Conservation (phyloP, 2,888 invertebrate genomes). For the Yponomeuta plumbellus region DNA sequence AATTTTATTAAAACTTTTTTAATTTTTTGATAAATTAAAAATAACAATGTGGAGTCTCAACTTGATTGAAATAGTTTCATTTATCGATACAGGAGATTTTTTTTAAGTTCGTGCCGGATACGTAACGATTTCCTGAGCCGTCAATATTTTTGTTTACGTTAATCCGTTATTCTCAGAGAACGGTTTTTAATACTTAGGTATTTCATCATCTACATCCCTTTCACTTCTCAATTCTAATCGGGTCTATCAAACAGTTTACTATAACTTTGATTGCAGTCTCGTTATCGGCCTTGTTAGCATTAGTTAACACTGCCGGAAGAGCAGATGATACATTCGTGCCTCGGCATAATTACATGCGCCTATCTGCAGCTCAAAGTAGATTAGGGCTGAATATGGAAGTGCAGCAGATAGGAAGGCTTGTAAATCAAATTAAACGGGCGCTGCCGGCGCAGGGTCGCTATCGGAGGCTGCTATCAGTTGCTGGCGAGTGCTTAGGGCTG, state of each 20-base stretch:
- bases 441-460: not conserved
- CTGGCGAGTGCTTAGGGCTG: not conserved
- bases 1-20: too few relatives aligned
- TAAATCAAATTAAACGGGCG: not conserved
- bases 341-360: not conserved
- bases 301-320: not conserved
- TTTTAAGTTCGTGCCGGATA: too few relatives aligned
- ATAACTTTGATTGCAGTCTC: not conserved
- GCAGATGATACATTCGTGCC: not conserved
- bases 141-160: too few relatives aligned
- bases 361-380: not conserved
- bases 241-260: too few relatives aligned
- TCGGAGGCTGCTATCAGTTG: not conserved
- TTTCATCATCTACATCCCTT: too few relatives aligned
- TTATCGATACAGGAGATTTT: too few relatives aligned
- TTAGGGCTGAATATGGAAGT: not conserved
- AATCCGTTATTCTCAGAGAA: too few relatives aligned
- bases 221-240: not conserved
- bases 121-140: too few relatives aligned
- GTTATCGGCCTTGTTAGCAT: not conserved
- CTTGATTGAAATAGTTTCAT: too few relatives aligned
- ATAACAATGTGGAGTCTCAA: too few relatives aligned
- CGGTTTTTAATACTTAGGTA: too few relatives aligned
- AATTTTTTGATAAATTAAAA: too few relatives aligned
- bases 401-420: not conserved